Percentiles rank a stretch among this genome's conserved stretches.
Conservation (phyloP, 2,797 vertebrate genomes). For the Enteromius argenteus region DNA sequence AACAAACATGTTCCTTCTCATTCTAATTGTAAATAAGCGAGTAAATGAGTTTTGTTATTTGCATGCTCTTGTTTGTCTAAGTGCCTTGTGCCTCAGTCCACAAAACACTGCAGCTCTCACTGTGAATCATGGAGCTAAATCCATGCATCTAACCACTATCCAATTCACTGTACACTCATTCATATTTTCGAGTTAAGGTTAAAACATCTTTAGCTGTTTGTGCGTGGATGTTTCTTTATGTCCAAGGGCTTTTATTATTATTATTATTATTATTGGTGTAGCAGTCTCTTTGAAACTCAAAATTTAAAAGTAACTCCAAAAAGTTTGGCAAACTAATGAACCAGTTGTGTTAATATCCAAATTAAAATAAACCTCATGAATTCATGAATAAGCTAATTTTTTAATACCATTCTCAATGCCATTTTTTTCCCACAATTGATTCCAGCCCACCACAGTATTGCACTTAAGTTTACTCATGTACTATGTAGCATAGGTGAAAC, state of each 20-base stretch:
- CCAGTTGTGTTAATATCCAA: not conserved
- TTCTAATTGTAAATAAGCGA: slow-evolving; percentile 49
- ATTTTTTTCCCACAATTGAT: not conserved
- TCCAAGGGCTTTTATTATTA: not conserved
- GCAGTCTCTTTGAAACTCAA: not conserved
- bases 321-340: not conserved
- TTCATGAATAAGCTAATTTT: too few relatives aligned
- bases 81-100: not conserved
- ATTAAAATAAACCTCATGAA: not conserved
- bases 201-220: not conserved
- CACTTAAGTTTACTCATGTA: not conserved
- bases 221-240: not conserved
- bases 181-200: not conserved
- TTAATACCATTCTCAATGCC: not conserved
- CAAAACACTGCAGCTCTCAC: not conserved
- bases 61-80: slow-evolving; percentile 32
- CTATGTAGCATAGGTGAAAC: not conserved
- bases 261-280: not conserved
- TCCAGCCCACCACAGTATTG: not conserved
- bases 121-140: slow-evolving; percentile 9
- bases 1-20: not conserved
- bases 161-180: slow-evolving; percentile 8
- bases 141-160: slow-evolving; percentile 14
- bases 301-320: not conserved
- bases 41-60: slow-evolving; percentile 50